Evolutionary conservation across 2,888 invertebrate species (phyloP).

Genomic region (Vesta saturnalis): DNA sequence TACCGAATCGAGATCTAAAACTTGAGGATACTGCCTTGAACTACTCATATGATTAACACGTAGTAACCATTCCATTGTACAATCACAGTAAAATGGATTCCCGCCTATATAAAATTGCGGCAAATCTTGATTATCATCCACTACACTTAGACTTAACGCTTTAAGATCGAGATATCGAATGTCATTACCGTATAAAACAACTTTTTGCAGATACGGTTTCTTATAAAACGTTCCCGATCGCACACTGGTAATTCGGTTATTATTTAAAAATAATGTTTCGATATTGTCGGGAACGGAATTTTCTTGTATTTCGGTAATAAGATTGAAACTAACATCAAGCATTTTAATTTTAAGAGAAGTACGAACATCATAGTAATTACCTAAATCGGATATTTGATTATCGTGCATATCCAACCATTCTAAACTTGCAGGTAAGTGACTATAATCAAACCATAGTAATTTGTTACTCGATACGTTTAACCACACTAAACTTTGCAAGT

Average conservation of each 20-base stretch:
- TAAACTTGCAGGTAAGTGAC: conserved; percentile 77
- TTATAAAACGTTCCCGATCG: conserved; percentile 76
- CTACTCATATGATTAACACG: conserved; percentile 80
- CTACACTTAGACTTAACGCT: conserved; percentile 74
- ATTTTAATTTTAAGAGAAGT: conserved; percentile 75
- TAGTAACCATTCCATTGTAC: conserved; percentile 88
- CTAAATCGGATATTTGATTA: conserved; percentile 79
- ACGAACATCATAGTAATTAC: conserved; percentile 76
- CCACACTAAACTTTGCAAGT: conserved; percentile 78
- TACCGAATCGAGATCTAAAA: conserved; percentile 82
- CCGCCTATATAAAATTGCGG: conserved; percentile 83
- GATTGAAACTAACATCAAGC: conserved; percentile 81
- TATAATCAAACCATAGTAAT: conserved; percentile 82
- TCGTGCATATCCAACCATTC: conserved; percentile 86
- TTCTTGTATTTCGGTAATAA: conserved; percentile 73
- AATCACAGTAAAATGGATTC: conserved; percentile 87
- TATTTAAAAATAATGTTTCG: conserved; percentile 76
- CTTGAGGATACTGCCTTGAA: conserved; percentile 78
- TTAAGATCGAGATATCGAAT: conserved; percentile 77
- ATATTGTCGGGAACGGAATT: conserved; percentile 78
- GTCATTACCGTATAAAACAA: conserved; percentile 79
- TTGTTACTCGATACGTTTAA: conserved; percentile 84
- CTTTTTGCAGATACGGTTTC: conserved; percentile 77
- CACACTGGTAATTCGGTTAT: conserved; percentile 77
- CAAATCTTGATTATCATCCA: conserved; percentile 73